phyloP scores from a whole-genome alignment of 2,888 invertebrate genomes.

The Pachymerium ferrugineum region DNA sequence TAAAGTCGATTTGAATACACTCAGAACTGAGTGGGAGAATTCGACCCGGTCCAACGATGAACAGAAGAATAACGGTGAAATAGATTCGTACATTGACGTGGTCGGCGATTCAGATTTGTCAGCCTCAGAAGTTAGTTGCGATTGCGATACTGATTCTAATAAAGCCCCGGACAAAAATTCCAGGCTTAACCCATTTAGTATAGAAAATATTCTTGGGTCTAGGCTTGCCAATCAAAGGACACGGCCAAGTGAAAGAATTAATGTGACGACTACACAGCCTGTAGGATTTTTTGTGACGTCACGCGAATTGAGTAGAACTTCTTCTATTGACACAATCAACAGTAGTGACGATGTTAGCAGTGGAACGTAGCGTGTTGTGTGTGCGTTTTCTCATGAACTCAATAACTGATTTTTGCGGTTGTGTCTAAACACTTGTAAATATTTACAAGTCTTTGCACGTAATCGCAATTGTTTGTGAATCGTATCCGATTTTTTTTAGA shows the following conservation, averaged over 20 bases:
- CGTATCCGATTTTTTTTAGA: too few relatives aligned
- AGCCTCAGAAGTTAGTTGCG: conserved; percentile 30
- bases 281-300: conserved; percentile 16
- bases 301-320: not conserved
- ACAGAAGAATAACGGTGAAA: not conserved
- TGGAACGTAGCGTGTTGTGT: not conserved
- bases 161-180: not conserved
- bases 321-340: not conserved
- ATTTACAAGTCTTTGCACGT: too few relatives aligned
- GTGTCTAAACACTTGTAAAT: not conserved
- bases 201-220: conserved; percentile 66
- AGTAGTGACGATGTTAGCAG: conserved; percentile 3
- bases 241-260: not conserved
- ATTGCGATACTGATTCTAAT: not conserved
- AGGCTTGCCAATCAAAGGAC: not conserved
- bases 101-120: conserved; percentile 36
- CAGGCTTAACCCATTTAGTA: conserved; percentile 71
- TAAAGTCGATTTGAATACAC: conserved; percentile 76
- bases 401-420: not conserved
- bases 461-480: too few relatives aligned
- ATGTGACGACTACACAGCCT: conserved; percentile 23
- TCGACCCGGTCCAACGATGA: conserved; percentile 56
- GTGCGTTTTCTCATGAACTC: too few relatives aligned
- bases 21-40: conserved; percentile 72
- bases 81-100: conserved; percentile 37